Evolutionary conservation across 2,888 invertebrate genomes (phyloP).

Genomic region (Dynastes maya): DNA sequence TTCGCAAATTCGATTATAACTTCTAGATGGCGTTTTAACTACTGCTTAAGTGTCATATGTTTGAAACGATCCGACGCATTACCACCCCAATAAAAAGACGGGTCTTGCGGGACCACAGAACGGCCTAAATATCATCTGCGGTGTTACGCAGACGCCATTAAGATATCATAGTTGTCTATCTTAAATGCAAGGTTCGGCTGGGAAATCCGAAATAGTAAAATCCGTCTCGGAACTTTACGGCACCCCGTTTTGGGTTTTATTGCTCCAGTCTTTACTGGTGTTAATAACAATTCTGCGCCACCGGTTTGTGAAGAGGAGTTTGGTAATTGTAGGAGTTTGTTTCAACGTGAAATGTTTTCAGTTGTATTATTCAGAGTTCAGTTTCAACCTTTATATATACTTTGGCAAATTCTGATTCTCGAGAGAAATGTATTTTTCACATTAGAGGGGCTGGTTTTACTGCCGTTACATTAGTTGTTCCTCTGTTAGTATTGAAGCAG

Average conservation of each 20-base stretch:
- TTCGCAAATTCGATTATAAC: constrained; percentile 36
- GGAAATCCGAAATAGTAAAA: constrained; percentile 25
- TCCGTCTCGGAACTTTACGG: constrained; percentile 12
- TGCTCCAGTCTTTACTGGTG: not conserved
- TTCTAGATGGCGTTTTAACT: constrained; percentile 34
- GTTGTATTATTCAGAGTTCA: too few relatives aligned
- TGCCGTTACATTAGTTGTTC: too few relatives aligned
- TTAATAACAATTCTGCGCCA: too few relatives aligned
- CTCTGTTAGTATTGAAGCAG: too few relatives aligned
- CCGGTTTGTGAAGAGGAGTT: too few relatives aligned
- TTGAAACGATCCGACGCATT: not conserved
- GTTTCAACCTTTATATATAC: too few relatives aligned
- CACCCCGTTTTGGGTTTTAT: constrained; percentile 14
- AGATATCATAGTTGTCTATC: constrained; percentile 25
- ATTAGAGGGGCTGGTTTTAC: too few relatives aligned
- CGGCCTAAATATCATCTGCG: not conserved
- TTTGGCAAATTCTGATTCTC: too few relatives aligned
- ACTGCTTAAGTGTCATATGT: constrained; percentile 39
- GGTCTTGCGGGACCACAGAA: not conserved
- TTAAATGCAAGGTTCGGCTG: constrained; percentile 6
- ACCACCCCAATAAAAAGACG: constrained; percentile 21
- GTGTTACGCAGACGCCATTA: constrained; percentile 11
- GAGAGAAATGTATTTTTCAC: too few relatives aligned
- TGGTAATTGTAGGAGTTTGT: too few relatives aligned
- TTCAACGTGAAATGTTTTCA: too few relatives aligned